phyloP scores from a whole-genome alignment of 2,888 invertebrate genomes.

The Lepidonotus clava region DNA sequence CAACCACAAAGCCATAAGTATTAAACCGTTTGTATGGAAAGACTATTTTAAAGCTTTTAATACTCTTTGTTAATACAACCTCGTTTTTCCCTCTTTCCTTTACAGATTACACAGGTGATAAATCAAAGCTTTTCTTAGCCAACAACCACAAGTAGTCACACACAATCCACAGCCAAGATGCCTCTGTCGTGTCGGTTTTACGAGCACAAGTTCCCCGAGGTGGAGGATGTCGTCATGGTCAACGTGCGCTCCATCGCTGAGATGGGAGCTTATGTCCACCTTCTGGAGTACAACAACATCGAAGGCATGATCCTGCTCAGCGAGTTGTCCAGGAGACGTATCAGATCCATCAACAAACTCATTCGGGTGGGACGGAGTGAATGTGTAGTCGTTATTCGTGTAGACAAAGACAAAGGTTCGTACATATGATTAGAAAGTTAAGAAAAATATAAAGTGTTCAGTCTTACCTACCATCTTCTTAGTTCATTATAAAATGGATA shows the following conservation, averaged over 20 bases:
- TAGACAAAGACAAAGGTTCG: slow-evolving; percentile 98
- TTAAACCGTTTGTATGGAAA: too few relatives aligned
- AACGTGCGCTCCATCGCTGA: slow-evolving; percentile 98
- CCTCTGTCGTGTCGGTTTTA: slow-evolving; percentile 75
- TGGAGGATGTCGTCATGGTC: slow-evolving; percentile 99
- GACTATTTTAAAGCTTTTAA: too few relatives aligned
- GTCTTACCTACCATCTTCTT: too few relatives aligned
- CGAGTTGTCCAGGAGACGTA: slow-evolving; percentile 98
- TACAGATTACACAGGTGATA: too few relatives aligned
- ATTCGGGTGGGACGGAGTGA: slow-evolving; percentile 99
- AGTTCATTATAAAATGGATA: too few relatives aligned
- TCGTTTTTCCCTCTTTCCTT: too few relatives aligned
- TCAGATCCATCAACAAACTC: slow-evolving; percentile 99
- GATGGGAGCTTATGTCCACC: slow-evolving; percentile 99
- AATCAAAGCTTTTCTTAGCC: too few relatives aligned
- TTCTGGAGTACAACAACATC: slow-evolving; percentile 98
- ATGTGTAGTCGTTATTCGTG: slow-evolving; percentile 98
- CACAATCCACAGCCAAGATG: slow-evolving; percentile 65
- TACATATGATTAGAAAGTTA: too few relatives aligned
- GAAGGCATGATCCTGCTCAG: slow-evolving; percentile 99
- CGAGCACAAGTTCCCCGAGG: slow-evolving; percentile 67
- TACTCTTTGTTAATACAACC: too few relatives aligned
- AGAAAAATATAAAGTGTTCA: too few relatives aligned
- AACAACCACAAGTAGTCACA: neutral
- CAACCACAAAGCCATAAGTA: too few relatives aligned